A percentile compares a stretch with the other conserved stretches of the same genome.
Evolutionary conservation across 53 echinoderm and acorn worm species (phyloP).

Genomic region (Hippasteria phrygiana): DNA sequence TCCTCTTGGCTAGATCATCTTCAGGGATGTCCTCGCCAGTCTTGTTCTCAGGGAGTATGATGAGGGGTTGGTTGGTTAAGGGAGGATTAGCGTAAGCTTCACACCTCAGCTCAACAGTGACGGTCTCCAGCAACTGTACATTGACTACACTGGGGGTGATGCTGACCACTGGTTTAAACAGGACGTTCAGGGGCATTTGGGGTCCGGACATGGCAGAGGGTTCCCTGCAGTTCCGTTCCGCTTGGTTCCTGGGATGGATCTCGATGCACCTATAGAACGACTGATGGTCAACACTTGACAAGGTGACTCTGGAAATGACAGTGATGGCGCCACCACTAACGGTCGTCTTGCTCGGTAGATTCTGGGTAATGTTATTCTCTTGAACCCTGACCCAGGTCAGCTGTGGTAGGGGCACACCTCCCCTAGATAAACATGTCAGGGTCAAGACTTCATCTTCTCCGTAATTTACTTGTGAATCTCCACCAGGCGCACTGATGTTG

Average conservation of each 20-base stretch:
- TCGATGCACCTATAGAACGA: conserved; percentile 33
- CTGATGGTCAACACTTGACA: conserved; percentile 50
- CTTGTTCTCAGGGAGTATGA: conserved; percentile 29
- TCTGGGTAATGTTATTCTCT: not conserved
- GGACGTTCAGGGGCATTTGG: conserved; percentile 10
- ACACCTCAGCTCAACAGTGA: conserved; percentile 13
- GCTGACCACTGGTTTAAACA: conserved; percentile 41
- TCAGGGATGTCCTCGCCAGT: not conserved
- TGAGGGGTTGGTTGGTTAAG: conserved; percentile 12
- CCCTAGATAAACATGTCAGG: conserved; percentile 25
- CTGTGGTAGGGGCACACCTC: conserved; percentile 51
- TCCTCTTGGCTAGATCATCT: not conserved
- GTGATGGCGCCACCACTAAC: conserved; percentile 2
- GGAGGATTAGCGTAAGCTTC: conserved; percentile 8
- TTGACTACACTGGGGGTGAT: conserved; percentile 25
- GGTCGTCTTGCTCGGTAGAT: not conserved
- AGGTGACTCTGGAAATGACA: not conserved
- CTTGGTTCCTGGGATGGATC: not conserved
- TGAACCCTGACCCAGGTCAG: conserved; percentile 48
- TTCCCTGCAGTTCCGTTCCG: not conserved
- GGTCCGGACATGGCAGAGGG: not conserved
- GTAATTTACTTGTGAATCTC: not conserved
- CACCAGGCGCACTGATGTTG: not conserved
- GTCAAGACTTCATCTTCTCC: conserved; percentile 17
- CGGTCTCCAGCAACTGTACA: conserved; percentile 26